Conservation (phyloP, 2,888 invertebrate species). For the Belgica antarctica region DNA sequence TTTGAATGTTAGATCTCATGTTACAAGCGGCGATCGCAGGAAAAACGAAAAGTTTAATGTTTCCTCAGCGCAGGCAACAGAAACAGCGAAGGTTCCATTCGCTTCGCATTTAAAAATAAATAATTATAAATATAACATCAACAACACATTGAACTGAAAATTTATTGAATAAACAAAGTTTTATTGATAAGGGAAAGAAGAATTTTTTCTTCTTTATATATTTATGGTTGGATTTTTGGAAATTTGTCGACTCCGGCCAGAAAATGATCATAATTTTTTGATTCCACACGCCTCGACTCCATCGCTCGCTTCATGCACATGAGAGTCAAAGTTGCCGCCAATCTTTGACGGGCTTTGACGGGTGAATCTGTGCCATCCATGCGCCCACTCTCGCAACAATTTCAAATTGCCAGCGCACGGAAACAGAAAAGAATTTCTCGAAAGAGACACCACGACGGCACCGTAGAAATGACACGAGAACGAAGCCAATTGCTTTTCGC, state of each 20-base stretch:
- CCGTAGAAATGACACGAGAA: background rate
- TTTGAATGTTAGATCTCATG: background rate
- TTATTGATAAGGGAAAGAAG: constrained; percentile 27
- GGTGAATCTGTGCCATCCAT: background rate
- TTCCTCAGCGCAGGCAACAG: background rate
- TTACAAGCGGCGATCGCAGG: no score
- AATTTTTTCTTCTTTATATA: constrained; percentile 11
- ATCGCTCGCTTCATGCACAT: no score
- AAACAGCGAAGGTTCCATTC: constrained; percentile 27
- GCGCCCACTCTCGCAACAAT: background rate
- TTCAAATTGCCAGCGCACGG: background rate
- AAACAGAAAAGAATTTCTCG: background rate
- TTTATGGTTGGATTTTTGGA: constrained; percentile 25
- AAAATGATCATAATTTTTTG: constrained; percentile 15
- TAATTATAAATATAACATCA: constrained; percentile 29
- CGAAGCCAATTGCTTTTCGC: background rate
- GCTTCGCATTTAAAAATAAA: constrained; percentile 24
- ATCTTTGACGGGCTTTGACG: background rate
- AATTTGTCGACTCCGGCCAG: background rate
- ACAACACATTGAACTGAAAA: constrained; percentile 28
- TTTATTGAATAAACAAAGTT: constrained; percentile 35
- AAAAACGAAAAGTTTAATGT: no score
- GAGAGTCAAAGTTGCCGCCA: background rate
- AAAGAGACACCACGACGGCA: constrained; percentile 17
- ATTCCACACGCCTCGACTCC: background rate